These are phyloP conservation scores for Oenanthe melanoleuca DNA, from an alignment of 2,113 vertebrate genomes.

Conservation along the genomic window DNA sequence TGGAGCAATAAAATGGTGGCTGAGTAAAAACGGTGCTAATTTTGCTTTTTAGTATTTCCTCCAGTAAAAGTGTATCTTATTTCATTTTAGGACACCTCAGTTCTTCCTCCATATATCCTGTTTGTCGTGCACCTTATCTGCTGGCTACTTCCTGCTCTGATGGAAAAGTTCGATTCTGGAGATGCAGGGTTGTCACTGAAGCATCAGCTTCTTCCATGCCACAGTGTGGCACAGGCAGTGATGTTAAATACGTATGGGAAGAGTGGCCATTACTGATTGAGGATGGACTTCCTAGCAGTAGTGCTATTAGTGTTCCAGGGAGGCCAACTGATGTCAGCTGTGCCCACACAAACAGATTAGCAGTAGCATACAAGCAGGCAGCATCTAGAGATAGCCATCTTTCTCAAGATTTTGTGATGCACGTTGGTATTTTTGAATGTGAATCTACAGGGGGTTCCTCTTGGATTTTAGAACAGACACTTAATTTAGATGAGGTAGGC, in stretches of 20 bases:
- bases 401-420: slow-evolving; percentile 79
- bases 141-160: slow-evolving; percentile 96
- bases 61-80: not conserved
- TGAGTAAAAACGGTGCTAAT: not conserved
- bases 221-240: not conserved
- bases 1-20: not conserved
- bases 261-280: slow-evolving; percentile 95
- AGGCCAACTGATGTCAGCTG: slow-evolving; percentile 89
- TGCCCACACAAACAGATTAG: slow-evolving; percentile 92
- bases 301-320: slow-evolving; percentile 84
- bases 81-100: slow-evolving; percentile 89
- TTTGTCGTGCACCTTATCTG: slow-evolving; percentile 90
- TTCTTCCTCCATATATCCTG: slow-evolving; percentile 91
- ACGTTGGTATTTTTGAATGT: slow-evolving; percentile 93
- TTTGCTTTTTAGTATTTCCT: not conserved
- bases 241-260: slow-evolving; percentile 86
- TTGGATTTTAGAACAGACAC: slow-evolving; percentile 94
- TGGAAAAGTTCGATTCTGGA: slow-evolving; percentile 93
- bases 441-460: slow-evolving; percentile 95
- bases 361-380: slow-evolving; percentile 86
- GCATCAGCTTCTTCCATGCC: slow-evolving; percentile 17
- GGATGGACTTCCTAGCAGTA: slow-evolving; percentile 83
- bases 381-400: slow-evolving; percentile 29
- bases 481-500: slow-evolving; percentile 82
- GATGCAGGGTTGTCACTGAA: slow-evolving; percentile 77